These are phyloP conservation scores for Caiman crocodilus DNA, from an alignment of 2,797 vertebrate species.

Conservation along the genomic window DNA sequence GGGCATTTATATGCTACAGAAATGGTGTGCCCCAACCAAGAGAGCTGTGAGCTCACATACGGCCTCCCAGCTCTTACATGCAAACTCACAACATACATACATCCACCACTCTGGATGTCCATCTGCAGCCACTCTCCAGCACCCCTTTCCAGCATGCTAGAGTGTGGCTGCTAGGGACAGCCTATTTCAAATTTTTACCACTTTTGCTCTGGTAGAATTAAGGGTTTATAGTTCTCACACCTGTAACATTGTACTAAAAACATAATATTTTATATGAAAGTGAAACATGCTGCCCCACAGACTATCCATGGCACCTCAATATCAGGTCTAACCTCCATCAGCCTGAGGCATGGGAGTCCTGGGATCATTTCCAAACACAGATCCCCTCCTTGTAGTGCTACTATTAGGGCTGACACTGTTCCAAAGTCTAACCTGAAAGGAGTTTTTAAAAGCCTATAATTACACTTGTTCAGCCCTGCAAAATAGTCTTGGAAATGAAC, in stretches of 20 bases:
- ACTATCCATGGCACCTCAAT: neutral
- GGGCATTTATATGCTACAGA: neutral
- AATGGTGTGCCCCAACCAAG: neutral
- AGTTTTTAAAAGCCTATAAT: constrained; percentile 49
- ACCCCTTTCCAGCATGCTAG: too few relatives aligned
- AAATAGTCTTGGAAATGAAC: constrained; percentile 31
- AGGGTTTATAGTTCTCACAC: neutral
- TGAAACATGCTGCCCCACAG: neutral
- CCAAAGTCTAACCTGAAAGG: constrained; percentile 25
- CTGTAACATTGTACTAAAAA: neutral
- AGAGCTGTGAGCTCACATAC: neutral
- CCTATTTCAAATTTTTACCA: neutral
- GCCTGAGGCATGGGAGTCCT: neutral
- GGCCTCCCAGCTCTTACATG: neutral
- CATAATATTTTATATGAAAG: constrained; percentile 1
- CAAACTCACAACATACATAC: too few relatives aligned
- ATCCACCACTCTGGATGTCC: too few relatives aligned
- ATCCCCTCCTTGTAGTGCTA: neutral
- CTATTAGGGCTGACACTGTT: neutral
- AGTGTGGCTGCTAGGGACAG: too few relatives aligned
- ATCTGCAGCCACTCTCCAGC: too few relatives aligned
- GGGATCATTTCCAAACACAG: neutral
- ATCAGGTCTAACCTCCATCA: constrained; percentile 46
- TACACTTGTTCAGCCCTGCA: constrained; percentile 39
- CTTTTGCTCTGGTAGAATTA: neutral